Base-by-base conservation (phyloP, 2,797 vertebrate genomes). In the Sebastes hopkinsi region DNA sequence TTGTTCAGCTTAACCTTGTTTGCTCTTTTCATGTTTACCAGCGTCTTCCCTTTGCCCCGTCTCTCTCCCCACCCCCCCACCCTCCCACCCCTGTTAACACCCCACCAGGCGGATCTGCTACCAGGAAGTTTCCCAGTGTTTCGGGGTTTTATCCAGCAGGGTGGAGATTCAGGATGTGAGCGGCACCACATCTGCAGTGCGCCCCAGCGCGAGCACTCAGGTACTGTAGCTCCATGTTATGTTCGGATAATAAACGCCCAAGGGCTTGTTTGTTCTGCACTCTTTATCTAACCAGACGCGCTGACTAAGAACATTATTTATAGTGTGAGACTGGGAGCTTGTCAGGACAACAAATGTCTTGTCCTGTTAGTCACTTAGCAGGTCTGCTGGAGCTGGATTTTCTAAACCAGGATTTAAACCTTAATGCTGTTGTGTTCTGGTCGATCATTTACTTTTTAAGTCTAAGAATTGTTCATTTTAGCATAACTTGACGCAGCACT, bases 171-270 rank as follows among this genome's bases (percentile, higher is more conserved):
- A 99, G 89, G 99, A 99, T 59, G 96, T 96, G 8, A 99, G 97
- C 0, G 99, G 98, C 18, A 97, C 97, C 71, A 99, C 98, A 5
- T 97, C 98, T 1, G 97, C 97, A 0, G 96, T 99, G 36, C 96
- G 98, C 67, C 98, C 98, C 87, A 99, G 99, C 0, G 99, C 98
- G 18, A 99, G 98, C 95, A 99, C 98, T 71, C 99, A 99, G 98
- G 98, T 99, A 88, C 55, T 3, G 22, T 46, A 70, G 58, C 67
- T 38, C 10, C 5, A 1, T 52, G 56, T 67, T 74, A 22, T 79
- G 66, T 55, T 69, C 5, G 5, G 70, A 80, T 81, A 61, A 72
- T 66, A 77, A 84, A 73, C 60, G 81, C 79, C 79, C 54, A 9
- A 36, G 68, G 81, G 77, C 74, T 72, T 77, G 71, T 86, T 81